phyloP scores from a whole-genome alignment of 2,888 invertebrate species.

The Pocota personata region DNA sequence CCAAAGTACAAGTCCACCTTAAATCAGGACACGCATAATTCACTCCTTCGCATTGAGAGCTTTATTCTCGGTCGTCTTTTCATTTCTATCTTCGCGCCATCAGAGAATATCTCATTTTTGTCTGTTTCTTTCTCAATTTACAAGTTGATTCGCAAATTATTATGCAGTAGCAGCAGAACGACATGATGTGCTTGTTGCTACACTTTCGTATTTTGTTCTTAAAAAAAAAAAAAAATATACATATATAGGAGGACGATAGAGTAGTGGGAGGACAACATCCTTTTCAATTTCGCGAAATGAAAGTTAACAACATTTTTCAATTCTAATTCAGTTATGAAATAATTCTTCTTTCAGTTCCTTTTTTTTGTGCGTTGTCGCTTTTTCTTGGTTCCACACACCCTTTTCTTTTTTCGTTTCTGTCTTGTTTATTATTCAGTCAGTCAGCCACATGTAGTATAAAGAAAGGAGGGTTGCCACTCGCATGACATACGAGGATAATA shows the following conservation, averaged over 20 bases:
- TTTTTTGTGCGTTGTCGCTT: conserved; percentile 2
- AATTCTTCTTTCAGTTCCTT: conserved; percentile 42
- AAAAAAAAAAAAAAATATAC: conserved; percentile 25
- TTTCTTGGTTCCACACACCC: conserved; percentile 3
- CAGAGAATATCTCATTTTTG: conserved; percentile 36
- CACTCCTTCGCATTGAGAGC: conserved; percentile 27
- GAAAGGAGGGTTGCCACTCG: conserved; percentile 40
- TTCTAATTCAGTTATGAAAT: conserved; percentile 73
- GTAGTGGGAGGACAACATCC: conserved; percentile 51
- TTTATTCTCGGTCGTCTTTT: conserved; percentile 19
- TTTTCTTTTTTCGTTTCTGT: conserved; percentile 1
- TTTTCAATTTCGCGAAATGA: conserved; percentile 71
- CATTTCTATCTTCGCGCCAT: conserved; percentile 6
- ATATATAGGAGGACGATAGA: not conserved
- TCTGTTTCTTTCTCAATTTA: conserved; percentile 63
- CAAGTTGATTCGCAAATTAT: conserved; percentile 68
- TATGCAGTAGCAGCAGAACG: conserved; percentile 48
- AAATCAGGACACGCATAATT: conserved; percentile 58
- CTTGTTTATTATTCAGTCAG: conserved; percentile 55
- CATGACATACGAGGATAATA: conserved; percentile 71
- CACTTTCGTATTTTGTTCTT: conserved; percentile 1
- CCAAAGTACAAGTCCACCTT: not conserved
- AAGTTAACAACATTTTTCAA: conserved; percentile 73
- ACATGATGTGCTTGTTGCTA: conserved; percentile 29
- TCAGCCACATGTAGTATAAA: conserved; percentile 37